These are phyloP conservation scores for Prionailurus bengalensis DNA, from an alignment of 2,113 vertebrate species.

Conservation along the genomic window DNA sequence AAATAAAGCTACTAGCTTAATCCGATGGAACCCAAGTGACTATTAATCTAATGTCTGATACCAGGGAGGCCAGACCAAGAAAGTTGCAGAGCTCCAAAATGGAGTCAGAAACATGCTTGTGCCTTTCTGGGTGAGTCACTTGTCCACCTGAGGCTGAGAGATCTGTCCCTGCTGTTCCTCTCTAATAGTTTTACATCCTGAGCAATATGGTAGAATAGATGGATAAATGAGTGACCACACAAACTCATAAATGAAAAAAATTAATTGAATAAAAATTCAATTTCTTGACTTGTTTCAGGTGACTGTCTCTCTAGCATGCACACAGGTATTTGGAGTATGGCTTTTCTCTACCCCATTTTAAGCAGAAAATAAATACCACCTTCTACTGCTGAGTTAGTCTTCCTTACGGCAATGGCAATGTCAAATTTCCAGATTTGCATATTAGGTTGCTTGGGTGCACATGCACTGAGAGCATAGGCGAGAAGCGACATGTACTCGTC, in stretches of 20 bases:
- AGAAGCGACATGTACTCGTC: background rate
- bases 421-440: background rate
- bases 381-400: background rate
- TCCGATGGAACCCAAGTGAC: background rate
- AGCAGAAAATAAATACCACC: background rate
- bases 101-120: background rate
- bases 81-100: background rate
- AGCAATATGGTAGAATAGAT: background rate
- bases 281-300: background rate
- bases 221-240: background rate
- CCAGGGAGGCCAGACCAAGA: background rate
- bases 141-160: background rate
- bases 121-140: background rate
- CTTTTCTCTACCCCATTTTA: background rate
- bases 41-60: background rate
- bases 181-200: background rate
- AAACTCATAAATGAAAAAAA: background rate
- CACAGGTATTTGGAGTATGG: background rate
- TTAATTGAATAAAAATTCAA: background rate
- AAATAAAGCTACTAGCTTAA: background rate
- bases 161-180: background rate
- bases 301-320: background rate
- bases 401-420: background rate
- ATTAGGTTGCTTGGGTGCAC: background rate
- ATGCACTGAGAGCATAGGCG: background rate